phyloP scores from a whole-genome alignment of 2,888 invertebrate genomes.

The Phania funesta region DNA sequence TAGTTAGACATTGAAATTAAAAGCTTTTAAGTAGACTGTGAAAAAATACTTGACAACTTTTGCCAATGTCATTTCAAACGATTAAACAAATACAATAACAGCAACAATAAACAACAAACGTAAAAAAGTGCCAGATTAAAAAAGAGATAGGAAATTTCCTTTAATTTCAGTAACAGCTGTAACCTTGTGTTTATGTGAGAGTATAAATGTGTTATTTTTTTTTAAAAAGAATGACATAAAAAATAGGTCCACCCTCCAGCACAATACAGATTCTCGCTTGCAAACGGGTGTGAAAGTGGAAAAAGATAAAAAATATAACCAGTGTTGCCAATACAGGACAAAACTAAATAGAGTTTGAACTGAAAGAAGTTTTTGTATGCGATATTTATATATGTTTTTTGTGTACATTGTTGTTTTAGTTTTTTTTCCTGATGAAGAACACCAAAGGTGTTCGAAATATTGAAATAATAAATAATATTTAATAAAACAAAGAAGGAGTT shows the following conservation, averaged over 20 bases:
- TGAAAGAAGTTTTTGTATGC: no score
- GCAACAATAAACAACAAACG: conserved; percentile 6
- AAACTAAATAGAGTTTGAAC: not conserved
- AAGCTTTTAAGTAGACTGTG: conserved; percentile 28
- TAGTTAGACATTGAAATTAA: conserved; percentile 29
- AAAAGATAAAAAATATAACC: not conserved
- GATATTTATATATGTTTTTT: no score
- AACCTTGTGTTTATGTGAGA: conserved; percentile 3
- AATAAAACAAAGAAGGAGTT: no score
- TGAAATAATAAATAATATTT: no score
- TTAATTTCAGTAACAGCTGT: conserved; percentile 18
- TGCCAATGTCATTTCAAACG: conserved; percentile 57
- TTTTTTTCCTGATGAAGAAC: no score
- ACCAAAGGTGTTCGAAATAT: no score
- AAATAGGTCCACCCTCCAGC: not conserved
- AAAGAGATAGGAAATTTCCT: not conserved
- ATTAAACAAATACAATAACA: conserved; percentile 53
- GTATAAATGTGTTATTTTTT: not conserved
- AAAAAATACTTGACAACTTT: conserved; percentile 34
- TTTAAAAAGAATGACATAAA: conserved; percentile 5
- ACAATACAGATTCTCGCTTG: not conserved
- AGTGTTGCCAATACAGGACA: not conserved
- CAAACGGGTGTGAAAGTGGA: not conserved
- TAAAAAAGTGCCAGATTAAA: not conserved
- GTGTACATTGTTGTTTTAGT: no score